A percentile compares a stretch with the other conserved stretches of the same genome.
Conservation (phyloP, 2,113 vertebrate species). For the Myrmecophaga tridactyla region DNA sequence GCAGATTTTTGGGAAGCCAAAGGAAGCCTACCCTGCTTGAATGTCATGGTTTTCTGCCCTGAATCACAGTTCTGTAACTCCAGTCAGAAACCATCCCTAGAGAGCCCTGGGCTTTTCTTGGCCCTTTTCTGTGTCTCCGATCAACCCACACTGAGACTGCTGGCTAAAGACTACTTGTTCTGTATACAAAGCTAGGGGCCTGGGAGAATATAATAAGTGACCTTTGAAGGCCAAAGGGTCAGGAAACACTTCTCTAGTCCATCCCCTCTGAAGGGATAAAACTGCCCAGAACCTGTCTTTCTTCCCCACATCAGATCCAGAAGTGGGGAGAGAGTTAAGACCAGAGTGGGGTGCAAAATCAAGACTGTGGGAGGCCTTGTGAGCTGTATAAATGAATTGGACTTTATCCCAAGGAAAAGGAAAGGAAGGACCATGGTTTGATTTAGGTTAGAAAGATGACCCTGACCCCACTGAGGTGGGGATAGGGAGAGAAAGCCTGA, state of each 20-base stretch:
- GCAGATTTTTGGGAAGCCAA: neutral
- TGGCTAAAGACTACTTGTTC: neutral
- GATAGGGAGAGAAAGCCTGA: neutral
- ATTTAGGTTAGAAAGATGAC: neutral
- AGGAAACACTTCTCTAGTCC: neutral
- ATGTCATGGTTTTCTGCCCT: neutral
- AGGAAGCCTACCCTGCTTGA: neutral
- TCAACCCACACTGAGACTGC: neutral
- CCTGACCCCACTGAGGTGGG: neutral
- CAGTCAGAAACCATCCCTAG: neutral
- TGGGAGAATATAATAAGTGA: neutral
- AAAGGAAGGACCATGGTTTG: neutral
- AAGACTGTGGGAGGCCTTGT: neutral
- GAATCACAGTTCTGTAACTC: neutral
- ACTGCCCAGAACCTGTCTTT: neutral
- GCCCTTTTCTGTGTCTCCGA: neutral
- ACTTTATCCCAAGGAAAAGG: neutral
- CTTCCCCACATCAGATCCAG: neutral
- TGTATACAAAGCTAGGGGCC: neutral
- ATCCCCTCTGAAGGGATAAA: neutral
- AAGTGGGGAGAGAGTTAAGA: neutral
- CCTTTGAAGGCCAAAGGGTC: neutral
- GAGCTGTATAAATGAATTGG: neutral
- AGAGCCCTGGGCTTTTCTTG: neutral
- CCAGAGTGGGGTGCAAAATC: neutral